Base-by-base conservation (phyloP, 2,888 invertebrate species). In the Eledona agricola region DNA sequence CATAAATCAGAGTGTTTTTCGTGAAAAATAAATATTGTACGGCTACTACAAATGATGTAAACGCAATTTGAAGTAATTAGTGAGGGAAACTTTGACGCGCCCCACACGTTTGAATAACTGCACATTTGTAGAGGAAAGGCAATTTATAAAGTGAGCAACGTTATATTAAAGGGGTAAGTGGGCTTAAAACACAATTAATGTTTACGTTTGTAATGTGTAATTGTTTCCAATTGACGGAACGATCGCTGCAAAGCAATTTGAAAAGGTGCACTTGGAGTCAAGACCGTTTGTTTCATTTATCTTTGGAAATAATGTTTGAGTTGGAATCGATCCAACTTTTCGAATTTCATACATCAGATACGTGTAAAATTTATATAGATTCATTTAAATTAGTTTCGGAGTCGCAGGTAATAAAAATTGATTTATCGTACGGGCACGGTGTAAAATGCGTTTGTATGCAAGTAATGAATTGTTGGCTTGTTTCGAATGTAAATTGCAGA, bases 401-500 rank as follows among this genome's bases (percentile, higher is more conserved):
- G 37, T 37, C 29, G 29, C 26, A 47, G 37, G 47, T 47, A 47
- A 47, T 47, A 47, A 47, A 47, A 47, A 11, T 9, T 47, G 47
- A 47, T 47, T 47, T 47, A 47, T 47, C n/a, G 5, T 6, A 13
- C 9, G 28, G 22, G 11, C 15, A 35, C 28, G 11, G 6, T 15
- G 7, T 19, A 28, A 32, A 31, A 26, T 35, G 37, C 29, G 37
- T 37, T 34, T 47, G 34, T 37, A n/a, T 34, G 23, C 28, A 47
- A 16, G 20, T 26, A 34, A 13, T 37, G 47, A 47, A 47, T 34
- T 45, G 34, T 32, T 13, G 23, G 15, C 13, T 10, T 22, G 25
- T 45, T 45, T 42, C 13, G 7, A 43, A 43, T 43, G 43, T n/a
- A 40, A 17, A 40, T 40, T 40, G 17, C 26, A 25, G 26, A 28